Base-by-base conservation (phyloP, 1,140 invertebrate species). In the Zaprionus tsacasi region DNA sequence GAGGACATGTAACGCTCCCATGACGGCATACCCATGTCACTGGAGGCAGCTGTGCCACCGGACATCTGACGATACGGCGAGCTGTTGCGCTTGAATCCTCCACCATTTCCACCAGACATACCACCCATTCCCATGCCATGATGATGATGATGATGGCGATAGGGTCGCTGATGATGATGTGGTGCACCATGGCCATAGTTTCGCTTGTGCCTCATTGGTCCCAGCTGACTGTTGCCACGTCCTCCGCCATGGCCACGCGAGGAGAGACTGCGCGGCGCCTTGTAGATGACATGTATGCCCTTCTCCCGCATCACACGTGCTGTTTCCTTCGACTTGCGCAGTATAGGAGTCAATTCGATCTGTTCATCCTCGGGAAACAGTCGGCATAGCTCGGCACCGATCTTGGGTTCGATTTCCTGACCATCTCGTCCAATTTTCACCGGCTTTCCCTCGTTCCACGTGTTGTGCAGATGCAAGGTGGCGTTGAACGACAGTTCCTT, bases 401-500 rank as follows among this genome's bases (percentile, higher is more conserved):
- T 97, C 91, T 96, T 95, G 12, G 98, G 98, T 91, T 99, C 98
- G 73, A 99, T 98, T 95, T 99, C 98, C 94, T 99, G 99, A 15
- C 99, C 99, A 95, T 99, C 99, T 81, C 99, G 95, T 13, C 98
- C 98, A 91, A 99, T 99, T 95, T 99, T 99, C 0, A 99, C 98
- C 59, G 98, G 98, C 93, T 99, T 99, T 36, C 98, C 97, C 93
- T 99, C 98, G 94, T 99, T 99, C 98, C 98, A 99, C 5, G 98
- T 96, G 94, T 99, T 99, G 87, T 98, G 98, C 27, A 99, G 93
- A 93, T 99, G 98, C 74, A 97, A 94, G 2, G 98, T 99, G 73
- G 96, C 96, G 68, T 96, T 96, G 82, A 99, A 99, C 11, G 98
- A 95, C 56, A 99, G 93, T 92, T 99, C 98, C 88, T 98, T 97